phyloP scores from a whole-genome alignment of 2,113 vertebrate genomes.

The Hippoglossus stenolepis region DNA sequence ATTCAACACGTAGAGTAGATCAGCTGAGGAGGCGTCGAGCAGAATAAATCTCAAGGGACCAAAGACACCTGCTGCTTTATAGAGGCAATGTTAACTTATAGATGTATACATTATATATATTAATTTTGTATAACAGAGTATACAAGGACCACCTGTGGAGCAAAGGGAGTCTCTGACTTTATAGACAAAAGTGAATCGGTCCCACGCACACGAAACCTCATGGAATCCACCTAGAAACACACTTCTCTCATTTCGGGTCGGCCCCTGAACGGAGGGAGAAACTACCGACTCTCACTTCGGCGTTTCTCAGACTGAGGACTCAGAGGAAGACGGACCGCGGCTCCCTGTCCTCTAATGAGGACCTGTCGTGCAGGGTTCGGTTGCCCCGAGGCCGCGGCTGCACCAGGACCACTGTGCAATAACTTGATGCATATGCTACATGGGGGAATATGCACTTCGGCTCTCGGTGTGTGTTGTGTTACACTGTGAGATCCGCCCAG shows the following conservation, averaged over 20 bases:
- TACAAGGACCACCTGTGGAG: too few relatives aligned
- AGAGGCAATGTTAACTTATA: too few relatives aligned
- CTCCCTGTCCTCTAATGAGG: slow-evolving; percentile 35
- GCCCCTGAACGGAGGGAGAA: neutral
- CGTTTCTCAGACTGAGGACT: too few relatives aligned
- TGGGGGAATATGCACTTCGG: slow-evolving; percentile 34
- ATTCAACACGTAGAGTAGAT: too few relatives aligned
- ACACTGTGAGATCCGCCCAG: slow-evolving; percentile 15
- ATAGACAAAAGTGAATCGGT: slow-evolving; percentile 23
- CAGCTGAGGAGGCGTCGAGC: too few relatives aligned
- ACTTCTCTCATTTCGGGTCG: slow-evolving; percentile 30
- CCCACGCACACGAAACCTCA: slow-evolving; percentile 35
- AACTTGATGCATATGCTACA: slow-evolving; percentile 54
- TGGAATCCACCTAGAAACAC: slow-evolving; percentile 36
- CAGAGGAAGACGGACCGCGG: neutral
- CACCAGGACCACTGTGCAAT: slow-evolving; percentile 14
- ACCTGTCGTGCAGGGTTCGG: slow-evolving; percentile 34
- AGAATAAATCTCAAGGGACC: too few relatives aligned
- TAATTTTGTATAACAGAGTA: too few relatives aligned
- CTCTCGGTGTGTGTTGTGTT: slow-evolving; percentile 45
- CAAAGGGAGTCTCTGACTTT: neutral
- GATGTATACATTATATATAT: too few relatives aligned
- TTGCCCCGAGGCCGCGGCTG: slow-evolving; percentile 37
- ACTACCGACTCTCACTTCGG: slow-evolving; percentile 21
- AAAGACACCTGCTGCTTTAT: too few relatives aligned